Evolutionary conservation across 2,797 vertebrate genomes (phyloP).

Genomic region (Clarias laeviceps): DNA sequence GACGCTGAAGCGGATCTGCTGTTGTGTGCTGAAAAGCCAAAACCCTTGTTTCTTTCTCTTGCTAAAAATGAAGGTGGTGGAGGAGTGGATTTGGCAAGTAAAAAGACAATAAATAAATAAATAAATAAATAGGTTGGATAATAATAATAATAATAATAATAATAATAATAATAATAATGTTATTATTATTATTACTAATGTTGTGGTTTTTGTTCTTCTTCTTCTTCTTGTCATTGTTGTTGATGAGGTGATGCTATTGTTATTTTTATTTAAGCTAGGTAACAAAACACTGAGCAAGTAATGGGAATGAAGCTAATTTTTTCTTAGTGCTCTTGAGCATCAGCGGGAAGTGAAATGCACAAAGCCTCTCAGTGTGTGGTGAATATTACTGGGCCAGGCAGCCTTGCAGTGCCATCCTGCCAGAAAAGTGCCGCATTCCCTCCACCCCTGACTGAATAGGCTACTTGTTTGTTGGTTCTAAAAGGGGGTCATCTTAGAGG

Average conservation of each 20-base stretch:
- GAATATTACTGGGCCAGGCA: constrained; percentile 68
- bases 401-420: constrained; percentile 69
- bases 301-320: constrained; percentile 66
- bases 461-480: constrained; percentile 71
- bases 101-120: background rate
- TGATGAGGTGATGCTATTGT: background rate
- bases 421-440: constrained; percentile 70
- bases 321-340: constrained; percentile 63
- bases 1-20: constrained; percentile 53
- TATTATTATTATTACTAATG: background rate
- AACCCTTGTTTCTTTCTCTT: constrained; percentile 51
- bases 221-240: background rate
- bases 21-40: constrained; percentile 45
- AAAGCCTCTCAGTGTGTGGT: constrained; percentile 68
- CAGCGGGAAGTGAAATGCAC: constrained; percentile 58
- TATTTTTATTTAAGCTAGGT: constrained; percentile 27
- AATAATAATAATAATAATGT: background rate
- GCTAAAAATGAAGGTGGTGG: constrained; percentile 28
- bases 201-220: background rate
- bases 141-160: constrained; percentile 2
- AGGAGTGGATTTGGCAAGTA: constrained; percentile 21
- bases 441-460: constrained; percentile 70
- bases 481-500: constrained; percentile 66
- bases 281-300: constrained; percentile 63
- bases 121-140: background rate